A percentile compares a stretch with the other conserved stretches of the same genome.
Evolutionary conservation across 2,113 vertebrate species (phyloP).

Genomic region (Pelusios castaneus): DNA sequence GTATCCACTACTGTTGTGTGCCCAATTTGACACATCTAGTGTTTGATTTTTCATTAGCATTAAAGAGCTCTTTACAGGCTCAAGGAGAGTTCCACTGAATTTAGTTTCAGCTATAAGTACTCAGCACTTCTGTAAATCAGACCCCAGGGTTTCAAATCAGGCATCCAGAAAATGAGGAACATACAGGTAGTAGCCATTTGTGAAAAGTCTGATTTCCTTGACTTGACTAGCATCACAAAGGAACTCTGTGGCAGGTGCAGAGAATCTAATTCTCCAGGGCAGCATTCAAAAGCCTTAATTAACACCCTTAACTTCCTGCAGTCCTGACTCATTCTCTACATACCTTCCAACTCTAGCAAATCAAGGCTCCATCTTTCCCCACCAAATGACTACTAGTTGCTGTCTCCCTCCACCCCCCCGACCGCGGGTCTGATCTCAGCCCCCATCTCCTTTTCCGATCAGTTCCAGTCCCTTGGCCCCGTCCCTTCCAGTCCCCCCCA

Average conservation of each 20-base stretch:
- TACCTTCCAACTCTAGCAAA: neutral
- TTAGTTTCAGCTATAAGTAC: neutral
- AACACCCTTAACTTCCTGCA: neutral
- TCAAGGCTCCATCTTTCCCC: neutral
- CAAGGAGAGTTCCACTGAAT: neutral
- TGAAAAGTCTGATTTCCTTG: neutral
- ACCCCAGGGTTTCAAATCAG: neutral
- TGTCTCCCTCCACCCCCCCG: too few relatives aligned
- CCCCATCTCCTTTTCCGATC: neutral
- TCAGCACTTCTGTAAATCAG: neutral
- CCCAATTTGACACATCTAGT: neutral
- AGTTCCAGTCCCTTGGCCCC: too few relatives aligned
- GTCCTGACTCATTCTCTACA: neutral
- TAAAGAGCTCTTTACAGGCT: neutral
- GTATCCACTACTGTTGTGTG: neutral
- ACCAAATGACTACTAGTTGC: neutral
- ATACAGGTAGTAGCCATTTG: neutral
- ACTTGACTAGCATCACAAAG: neutral
- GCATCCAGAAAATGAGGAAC: neutral
- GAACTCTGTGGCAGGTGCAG: neutral
- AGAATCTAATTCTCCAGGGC: neutral
- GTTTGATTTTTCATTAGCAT: neutral
- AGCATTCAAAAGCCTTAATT: neutral
- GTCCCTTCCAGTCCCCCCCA: neutral
- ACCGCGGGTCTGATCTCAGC: neutral